Percentiles rank a stretch among this genome's conserved stretches.
These are phyloP conservation scores for Lineus longissimus DNA, from an alignment of 1,140 invertebrate species.

Conservation along the genomic window DNA sequence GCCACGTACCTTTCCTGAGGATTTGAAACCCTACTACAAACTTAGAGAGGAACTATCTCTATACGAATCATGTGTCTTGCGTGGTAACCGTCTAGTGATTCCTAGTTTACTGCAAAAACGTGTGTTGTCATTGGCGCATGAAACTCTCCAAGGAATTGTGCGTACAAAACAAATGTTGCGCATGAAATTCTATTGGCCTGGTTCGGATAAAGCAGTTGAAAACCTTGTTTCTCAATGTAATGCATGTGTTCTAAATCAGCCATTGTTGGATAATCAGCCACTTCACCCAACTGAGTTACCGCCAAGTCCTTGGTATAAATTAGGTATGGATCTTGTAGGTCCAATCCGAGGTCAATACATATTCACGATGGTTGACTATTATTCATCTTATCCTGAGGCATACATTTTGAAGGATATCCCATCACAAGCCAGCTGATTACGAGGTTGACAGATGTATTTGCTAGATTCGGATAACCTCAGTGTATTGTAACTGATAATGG, in stretches of 20 bases:
- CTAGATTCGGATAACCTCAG: neutral
- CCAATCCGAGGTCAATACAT: neutral
- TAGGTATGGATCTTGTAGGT: neutral
- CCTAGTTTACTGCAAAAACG: neutral
- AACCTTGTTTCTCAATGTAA: neutral
- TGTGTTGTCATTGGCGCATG: neutral
- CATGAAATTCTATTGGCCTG: neutral
- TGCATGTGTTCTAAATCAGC: neutral
- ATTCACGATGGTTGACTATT: neutral
- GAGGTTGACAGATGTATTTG: neutral
- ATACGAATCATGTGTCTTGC: neutral
- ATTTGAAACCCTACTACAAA: neutral
- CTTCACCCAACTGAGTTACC: neutral
- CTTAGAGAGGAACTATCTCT: neutral
- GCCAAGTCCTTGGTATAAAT: neutral
- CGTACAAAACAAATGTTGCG: neutral
- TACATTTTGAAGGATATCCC: neutral
- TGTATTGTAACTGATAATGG: neutral
- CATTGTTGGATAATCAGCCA: neutral
- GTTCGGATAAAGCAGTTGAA: neutral
- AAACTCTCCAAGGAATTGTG: neutral
- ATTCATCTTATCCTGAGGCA: neutral
- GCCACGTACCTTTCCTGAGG: neutral
- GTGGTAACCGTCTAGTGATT: neutral
- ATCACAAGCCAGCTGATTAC: neutral